Percentiles rank a stretch among this genome's conserved stretches.
These are phyloP conservation scores for Pammene fasciana DNA, from an alignment of 2,888 invertebrate species.

Conservation along the genomic window DNA sequence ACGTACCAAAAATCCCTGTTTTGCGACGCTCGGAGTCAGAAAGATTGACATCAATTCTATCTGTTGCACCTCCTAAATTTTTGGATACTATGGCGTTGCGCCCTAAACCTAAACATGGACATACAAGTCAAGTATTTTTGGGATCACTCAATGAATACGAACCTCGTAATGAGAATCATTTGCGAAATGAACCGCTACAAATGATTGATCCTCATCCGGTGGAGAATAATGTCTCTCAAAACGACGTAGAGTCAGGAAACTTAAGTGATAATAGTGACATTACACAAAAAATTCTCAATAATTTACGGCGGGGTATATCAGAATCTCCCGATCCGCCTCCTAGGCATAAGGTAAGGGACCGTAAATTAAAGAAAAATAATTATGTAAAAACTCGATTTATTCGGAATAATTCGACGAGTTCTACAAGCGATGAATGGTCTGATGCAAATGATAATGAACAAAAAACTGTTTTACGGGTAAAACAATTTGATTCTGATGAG, in stretches of 20 bases:
- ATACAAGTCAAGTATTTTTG: constrained; percentile 85
- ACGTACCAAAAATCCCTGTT: constrained; percentile 70
- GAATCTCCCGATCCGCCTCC: constrained; percentile 80
- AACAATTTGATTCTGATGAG: constrained; percentile 80
- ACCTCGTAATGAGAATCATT: constrained; percentile 47
- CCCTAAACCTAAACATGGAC: constrained; percentile 84
- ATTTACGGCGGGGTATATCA: constrained; percentile 72
- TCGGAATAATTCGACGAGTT: constrained; percentile 74
- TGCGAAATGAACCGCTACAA: constrained; percentile 15
- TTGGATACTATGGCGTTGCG: constrained; percentile 93
- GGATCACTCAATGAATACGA: constrained; percentile 70
- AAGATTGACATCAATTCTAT: constrained; percentile 67
- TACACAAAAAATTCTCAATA: constrained; percentile 69
- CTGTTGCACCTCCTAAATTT: constrained; percentile 84
- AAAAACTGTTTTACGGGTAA: constrained; percentile 72
- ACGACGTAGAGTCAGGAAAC: constrained; percentile 66
- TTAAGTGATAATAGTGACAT: constrained; percentile 76
- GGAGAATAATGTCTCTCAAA: constrained; percentile 48
- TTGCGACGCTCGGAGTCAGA: constrained; percentile 79
- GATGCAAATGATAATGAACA: constrained; percentile 78
- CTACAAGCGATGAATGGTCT: constrained; percentile 81
- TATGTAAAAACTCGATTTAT: constrained; percentile 80
- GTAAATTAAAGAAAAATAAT: constrained; percentile 75
- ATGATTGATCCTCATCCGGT: constrained; percentile 31
- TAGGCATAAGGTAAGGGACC: constrained; percentile 69